Evolutionary conservation across 2,888 invertebrate genomes (phyloP), one percentile per base, ranked within the genome.

Genomic region (Xestia sexstrigata): DNA sequence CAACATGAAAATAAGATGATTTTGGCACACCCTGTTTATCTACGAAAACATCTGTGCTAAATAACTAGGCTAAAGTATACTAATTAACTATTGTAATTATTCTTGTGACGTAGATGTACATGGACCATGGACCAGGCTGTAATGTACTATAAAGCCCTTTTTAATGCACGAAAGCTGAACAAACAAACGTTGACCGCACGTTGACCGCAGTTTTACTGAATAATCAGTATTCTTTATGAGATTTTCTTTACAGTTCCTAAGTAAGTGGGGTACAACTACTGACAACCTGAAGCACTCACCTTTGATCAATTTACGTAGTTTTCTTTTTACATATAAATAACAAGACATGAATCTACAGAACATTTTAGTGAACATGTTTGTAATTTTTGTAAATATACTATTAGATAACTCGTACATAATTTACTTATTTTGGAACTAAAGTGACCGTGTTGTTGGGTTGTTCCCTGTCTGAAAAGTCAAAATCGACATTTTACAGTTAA

Each of bases 401-500:
- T 9, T 67, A 45, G 15, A 45, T 58, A 66, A 70, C 52, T 62
- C 60, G 69, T 42, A 70, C 83, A 79, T 82, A 30, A 69, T 79
- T 79, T 72, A 15, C 49, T 69, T 66, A 70, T 70, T 45, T 63
- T 62, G 30, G 30, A 55, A 42, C 39, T 26, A 42, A 66, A 69
- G 52, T 52, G 20, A 17, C 52, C 26, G 35, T 77, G 26, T 49
- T 67, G 30, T 67, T 55, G 60, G 17, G 35, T 55, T 67, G 47
- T 70, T 52, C 26, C 35, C 77, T 26, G 78, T 77, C 67, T 63
- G 65, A 60, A 30, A 73, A 65, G 67, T 67, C 73, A 67, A 63
- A 65, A 82, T 82, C 83, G 83, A 78, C 83, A n/a, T 83, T 82
- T 81, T 52, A 26, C 42, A 35, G n/a, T 52, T 65, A 65, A 82